phyloP scores from a whole-genome alignment of 2,888 invertebrate species.

The Nemoura dubitans region DNA sequence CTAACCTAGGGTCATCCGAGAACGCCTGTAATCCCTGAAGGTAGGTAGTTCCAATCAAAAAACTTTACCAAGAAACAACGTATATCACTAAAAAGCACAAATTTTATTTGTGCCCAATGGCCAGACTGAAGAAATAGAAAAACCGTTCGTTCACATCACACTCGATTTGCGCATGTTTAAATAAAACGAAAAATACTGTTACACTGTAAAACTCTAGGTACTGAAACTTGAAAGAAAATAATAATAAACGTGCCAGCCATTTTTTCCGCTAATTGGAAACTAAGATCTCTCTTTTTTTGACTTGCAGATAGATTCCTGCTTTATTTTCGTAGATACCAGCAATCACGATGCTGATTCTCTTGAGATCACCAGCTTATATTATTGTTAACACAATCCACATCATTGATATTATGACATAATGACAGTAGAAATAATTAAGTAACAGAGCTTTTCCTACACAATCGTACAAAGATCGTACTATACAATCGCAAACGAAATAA shows the following conservation, averaged over 20 bases:
- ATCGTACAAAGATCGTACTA: too few relatives aligned
- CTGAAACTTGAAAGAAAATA: background rate
- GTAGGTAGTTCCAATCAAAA: background rate
- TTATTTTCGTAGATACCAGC: background rate
- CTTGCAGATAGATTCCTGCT: background rate
- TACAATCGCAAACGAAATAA: background rate
- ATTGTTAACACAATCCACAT: background rate
- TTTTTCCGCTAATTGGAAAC: background rate
- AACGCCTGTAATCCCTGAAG: background rate
- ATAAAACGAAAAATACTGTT: background rate
- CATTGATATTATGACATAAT: background rate
- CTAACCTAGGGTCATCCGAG: background rate
- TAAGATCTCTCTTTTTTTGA: background rate
- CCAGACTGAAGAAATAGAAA: background rate
- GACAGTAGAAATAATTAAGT: background rate
- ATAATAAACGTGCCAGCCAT: background rate
- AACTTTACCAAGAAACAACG: background rate
- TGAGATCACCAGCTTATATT: conserved; percentile 2
- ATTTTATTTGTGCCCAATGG: conserved; percentile 7
- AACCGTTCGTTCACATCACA: background rate
- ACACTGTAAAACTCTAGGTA: background rate
- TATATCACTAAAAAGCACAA: background rate
- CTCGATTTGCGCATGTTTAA: background rate
- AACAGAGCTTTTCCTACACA: background rate
- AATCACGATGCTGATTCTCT: background rate